These are phyloP conservation scores for Hesperophylax magnus DNA, from an alignment of 1,140 invertebrate species.

Conservation along the genomic window DNA sequence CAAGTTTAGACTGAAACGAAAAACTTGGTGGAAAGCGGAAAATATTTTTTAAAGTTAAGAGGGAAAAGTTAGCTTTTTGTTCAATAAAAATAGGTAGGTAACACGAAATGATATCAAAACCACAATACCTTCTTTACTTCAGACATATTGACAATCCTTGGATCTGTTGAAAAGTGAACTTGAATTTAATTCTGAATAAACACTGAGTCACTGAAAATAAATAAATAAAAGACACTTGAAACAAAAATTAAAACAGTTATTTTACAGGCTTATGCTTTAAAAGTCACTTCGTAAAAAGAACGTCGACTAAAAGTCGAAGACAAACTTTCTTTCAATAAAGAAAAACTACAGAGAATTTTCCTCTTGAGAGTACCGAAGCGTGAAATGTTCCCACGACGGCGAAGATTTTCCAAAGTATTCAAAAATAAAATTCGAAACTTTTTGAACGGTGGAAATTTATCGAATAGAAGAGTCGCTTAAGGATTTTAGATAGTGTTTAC, in stretches of 20 bases:
- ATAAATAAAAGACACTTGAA: background rate
- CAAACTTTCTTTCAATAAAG: constrained; percentile 6
- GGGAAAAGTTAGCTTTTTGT: background rate
- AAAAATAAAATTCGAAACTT: constrained; percentile 2
- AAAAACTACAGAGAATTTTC: background rate
- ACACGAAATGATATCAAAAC: background rate
- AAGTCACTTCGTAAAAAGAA: background rate
- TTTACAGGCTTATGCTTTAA: background rate
- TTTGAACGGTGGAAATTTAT: background rate
- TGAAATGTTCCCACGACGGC: background rate
- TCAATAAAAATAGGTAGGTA: background rate
- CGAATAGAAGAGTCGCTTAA: too few relatives aligned
- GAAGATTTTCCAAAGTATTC: background rate
- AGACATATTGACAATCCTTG: constrained; percentile 10
- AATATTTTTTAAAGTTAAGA: background rate
- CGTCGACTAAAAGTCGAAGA: background rate
- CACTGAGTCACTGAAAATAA: constrained; percentile 20
- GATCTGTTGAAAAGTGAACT: background rate
- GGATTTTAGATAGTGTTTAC: too few relatives aligned
- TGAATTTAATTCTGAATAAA: constrained; percentile 6
- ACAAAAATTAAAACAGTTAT: too few relatives aligned
- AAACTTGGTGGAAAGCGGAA: background rate
- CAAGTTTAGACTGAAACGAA: background rate
- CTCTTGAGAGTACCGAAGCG: background rate
- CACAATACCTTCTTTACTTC: constrained; percentile 27